These are phyloP conservation scores for Acleris laterana DNA, from an alignment of 2,888 invertebrate species.

Conservation along the genomic window DNA sequence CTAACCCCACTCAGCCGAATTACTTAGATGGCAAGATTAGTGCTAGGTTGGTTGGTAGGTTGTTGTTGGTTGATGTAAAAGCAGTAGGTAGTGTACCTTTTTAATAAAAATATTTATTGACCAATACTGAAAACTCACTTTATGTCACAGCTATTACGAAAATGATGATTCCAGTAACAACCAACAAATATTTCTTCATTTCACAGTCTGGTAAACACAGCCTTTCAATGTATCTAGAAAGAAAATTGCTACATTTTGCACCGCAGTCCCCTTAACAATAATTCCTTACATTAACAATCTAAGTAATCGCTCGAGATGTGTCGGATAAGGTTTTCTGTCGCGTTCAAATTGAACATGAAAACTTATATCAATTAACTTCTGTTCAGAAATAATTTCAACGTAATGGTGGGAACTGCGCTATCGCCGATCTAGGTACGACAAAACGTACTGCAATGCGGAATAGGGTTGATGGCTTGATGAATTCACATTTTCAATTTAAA, in stretches of 20 bases:
- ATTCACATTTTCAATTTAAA: background rate
- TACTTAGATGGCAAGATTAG: too few relatives aligned
- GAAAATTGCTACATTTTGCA: background rate
- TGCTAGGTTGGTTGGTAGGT: too few relatives aligned
- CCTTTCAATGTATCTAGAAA: background rate
- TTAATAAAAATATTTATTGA: too few relatives aligned
- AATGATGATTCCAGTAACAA: too few relatives aligned
- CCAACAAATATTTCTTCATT: too few relatives aligned
- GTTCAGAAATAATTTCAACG: conserved; percentile 52
- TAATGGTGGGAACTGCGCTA: conserved; percentile 58
- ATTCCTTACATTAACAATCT: background rate
- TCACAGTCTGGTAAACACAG: too few relatives aligned
- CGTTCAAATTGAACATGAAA: conserved; percentile 30
- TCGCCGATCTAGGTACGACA: conserved; percentile 39
- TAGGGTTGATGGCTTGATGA: background rate
- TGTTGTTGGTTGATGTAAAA: too few relatives aligned
- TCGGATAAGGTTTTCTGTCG: conserved; percentile 15
- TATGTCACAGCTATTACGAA: too few relatives aligned
- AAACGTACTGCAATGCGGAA: conserved; percentile 24
- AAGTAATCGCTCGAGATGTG: conserved; percentile 10
- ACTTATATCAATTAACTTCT: conserved; percentile 38
- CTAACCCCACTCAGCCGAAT: too few relatives aligned
- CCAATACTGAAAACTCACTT: too few relatives aligned
- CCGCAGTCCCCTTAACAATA: background rate
- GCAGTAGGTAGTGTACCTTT: too few relatives aligned